Percentiles rank a stretch among this genome's conserved stretches.
These are phyloP conservation scores for Tenthredo livida DNA, from an alignment of 2,888 invertebrate species.

Conservation along the genomic window DNA sequence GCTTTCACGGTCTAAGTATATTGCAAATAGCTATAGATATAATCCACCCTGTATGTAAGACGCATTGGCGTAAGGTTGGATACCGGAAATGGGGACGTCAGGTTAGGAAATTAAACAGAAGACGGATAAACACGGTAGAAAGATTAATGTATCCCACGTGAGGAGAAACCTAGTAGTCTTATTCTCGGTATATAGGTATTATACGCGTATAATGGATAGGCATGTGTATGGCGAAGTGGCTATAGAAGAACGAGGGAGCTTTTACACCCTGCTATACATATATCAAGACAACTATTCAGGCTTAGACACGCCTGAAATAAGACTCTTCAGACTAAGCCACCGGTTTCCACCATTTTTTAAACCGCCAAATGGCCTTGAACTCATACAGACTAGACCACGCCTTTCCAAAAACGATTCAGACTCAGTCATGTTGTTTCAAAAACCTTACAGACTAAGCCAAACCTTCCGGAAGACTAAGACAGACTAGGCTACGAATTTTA, in stretches of 20 bases:
- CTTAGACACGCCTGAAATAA: neutral
- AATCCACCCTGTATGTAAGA: neutral
- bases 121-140: slow-evolving; percentile 70
- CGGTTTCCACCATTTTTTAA: neutral
- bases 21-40: neutral
- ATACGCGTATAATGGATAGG: slow-evolving; percentile 13
- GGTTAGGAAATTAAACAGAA: slow-evolving; percentile 75
- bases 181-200: neutral
- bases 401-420: neutral
- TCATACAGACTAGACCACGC: neutral
- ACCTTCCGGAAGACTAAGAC: neutral
- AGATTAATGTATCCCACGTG: slow-evolving; percentile 70
- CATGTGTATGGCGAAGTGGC: neutral
- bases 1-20: slow-evolving; percentile 6
- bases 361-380: neutral
- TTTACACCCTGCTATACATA: neutral
- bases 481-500: neutral
- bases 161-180: slow-evolving; percentile 24
- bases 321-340: neutral
- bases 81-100: slow-evolving; percentile 70
- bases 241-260: neutral
- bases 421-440: neutral
- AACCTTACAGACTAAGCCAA: no score
- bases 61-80: slow-evolving; percentile 13
- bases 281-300: slow-evolving; percentile 1